A percentile compares a stretch with the other conserved stretches of the same genome.
These are phyloP conservation scores for Tiliqua scincoides DNA, from an alignment of 2,113 vertebrate species.

Conservation along the genomic window DNA sequence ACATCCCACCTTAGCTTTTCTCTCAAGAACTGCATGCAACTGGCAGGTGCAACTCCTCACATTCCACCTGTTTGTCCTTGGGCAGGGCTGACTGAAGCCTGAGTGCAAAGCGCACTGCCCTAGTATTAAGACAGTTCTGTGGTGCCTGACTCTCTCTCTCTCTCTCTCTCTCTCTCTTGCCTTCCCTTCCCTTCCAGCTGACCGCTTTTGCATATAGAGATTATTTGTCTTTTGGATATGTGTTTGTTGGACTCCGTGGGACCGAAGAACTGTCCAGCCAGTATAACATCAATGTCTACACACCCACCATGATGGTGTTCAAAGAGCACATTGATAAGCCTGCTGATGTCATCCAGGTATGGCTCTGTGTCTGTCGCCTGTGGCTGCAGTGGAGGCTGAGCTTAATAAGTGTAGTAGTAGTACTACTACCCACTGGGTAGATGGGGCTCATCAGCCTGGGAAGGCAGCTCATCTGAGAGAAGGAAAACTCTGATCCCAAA, in stretches of 20 bases:
- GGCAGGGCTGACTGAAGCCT: too few species aligned
- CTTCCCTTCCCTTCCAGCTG: constrained; percentile 73
- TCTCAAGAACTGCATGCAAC: too few species aligned
- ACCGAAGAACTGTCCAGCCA: constrained; percentile 83
- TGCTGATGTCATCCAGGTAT: constrained; percentile 90
- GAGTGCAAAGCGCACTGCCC: fast-evolving
- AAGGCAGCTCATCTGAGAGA: too few species aligned
- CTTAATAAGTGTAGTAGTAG: too few species aligned
- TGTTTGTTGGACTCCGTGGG: constrained; percentile 86
- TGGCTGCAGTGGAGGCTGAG: too few species aligned
- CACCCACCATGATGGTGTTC: constrained; percentile 90
- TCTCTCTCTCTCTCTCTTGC: too few species aligned
- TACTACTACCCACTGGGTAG: too few species aligned
- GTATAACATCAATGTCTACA: constrained; percentile 89
- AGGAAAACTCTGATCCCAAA: too few species aligned
- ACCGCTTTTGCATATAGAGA: constrained; percentile 92
- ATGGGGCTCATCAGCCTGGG: too few species aligned
- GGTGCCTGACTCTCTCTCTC: neutral
- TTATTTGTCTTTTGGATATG: constrained; percentile 92
- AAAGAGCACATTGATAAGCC: constrained; percentile 89
- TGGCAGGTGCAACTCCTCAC: neutral
- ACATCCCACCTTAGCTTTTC: neutral
- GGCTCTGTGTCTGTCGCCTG: fast-evolving
- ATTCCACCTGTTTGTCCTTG: neutral
- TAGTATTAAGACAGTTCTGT: too few species aligned